Evolutionary conservation across 2,888 invertebrate genomes (phyloP), one percentile per base, ranked within the genome.

Genomic region (Pasiphila rectangulata): DNA sequence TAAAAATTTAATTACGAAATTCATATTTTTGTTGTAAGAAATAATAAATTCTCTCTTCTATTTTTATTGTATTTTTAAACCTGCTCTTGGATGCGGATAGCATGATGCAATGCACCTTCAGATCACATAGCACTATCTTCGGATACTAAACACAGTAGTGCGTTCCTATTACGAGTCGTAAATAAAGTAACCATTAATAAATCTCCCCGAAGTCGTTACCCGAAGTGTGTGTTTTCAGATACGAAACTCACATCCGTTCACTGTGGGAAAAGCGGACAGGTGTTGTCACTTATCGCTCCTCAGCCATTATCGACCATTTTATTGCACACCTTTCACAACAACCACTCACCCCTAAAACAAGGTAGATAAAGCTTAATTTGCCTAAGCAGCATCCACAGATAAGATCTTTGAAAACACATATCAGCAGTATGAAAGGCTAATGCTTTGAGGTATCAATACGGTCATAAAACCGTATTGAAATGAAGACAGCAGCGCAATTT

Each of bases 251-350:
- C 82, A 83, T 85, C 86, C 86, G 85, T 66, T 73, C 61, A 83
- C 67, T 80, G 85, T 85, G 85, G 85, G 86, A 86, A 86, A 87
- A 83, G 75, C 59, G 59, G 78, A 79, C 86, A 86, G 86, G 86
- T 87, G 86, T 65, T 78, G 72, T 76, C 80, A 79, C 71, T 77
- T 82, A 80, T 79, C 79, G 67, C 65, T 60, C 64, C 32, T 59
- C 61, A 64, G 62, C 59, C 61, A 57, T 57, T 60, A 61, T 60
- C 57, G 62, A 69, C 61, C 60, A 63, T 66, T 67, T 75, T 75
- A 73, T 68, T 71, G 49, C 57, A 45, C 39, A 27, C 27, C 38
- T 29, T 42, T 35, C 15, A 32, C 37, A 20, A 15, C 20, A 30
- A 23, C 41, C 45, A 4, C 9, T 17, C 17, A 30, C 20, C 32